These are phyloP conservation scores for Nephrotoma appendiculata DNA, from an alignment of 2,888 invertebrate species.

Conservation along the genomic window DNA sequence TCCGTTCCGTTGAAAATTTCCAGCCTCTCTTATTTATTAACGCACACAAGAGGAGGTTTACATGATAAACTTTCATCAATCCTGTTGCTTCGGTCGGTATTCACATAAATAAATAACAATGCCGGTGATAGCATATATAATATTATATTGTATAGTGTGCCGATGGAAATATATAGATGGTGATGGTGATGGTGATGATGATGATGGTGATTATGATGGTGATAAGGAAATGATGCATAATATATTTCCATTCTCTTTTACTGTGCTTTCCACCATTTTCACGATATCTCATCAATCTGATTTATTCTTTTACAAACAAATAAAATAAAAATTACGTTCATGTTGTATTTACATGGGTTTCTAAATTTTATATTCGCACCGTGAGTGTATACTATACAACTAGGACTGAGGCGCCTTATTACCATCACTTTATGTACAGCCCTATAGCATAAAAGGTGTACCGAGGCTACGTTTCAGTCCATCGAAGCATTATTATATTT, in stretches of 20 bases:
- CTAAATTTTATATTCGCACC: background rate
- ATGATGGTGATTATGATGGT: background rate
- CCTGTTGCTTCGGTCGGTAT: background rate
- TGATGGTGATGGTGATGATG: background rate
- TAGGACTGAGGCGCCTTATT: no score
- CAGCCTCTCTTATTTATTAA: background rate
- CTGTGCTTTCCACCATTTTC: background rate
- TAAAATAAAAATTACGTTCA: background rate
- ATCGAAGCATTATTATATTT: no score
- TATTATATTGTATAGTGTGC: background rate
- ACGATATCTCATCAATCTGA: background rate
- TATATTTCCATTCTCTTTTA: background rate
- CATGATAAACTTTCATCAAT: background rate
- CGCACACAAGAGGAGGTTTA: background rate
- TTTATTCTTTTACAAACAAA: background rate
- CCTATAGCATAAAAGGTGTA: no score
- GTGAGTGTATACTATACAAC: no score
- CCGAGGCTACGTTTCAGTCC: no score
- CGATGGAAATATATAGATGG: background rate
- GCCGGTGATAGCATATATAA: background rate
- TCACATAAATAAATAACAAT: background rate
- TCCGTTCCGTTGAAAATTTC: background rate
- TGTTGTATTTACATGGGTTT: background rate
- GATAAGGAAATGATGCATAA: background rate
- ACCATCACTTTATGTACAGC: no score